phyloP scores from a whole-genome alignment of 2,113 vertebrate species.

The Monarcha castaneiventris region DNA sequence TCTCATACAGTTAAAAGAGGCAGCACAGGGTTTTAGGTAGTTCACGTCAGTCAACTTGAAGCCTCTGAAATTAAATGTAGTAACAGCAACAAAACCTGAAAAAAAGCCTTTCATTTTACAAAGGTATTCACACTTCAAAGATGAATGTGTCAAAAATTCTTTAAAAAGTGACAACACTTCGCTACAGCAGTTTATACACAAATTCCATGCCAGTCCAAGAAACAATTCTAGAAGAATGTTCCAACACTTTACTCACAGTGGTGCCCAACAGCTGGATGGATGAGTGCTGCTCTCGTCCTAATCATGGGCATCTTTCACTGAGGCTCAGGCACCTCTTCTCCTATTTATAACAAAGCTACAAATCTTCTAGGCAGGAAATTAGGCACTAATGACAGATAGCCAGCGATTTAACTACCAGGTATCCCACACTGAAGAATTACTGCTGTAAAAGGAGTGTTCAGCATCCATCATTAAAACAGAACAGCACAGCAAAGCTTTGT shows the following conservation, averaged over 20 bases:
- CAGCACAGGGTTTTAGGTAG: background rate
- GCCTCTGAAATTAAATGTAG: background rate
- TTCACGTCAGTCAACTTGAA: background rate
- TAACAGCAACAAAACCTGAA: slow-evolving; percentile 24
- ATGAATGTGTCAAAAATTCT: background rate
- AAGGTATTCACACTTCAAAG: slow-evolving; percentile 22
- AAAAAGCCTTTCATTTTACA: background rate
- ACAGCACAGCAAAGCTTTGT: background rate
- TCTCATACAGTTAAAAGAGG: background rate
- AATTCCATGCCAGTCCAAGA: background rate
- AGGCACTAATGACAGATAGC: slow-evolving; percentile 20
- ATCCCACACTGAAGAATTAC: background rate
- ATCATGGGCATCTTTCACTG: background rate
- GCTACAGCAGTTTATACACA: background rate
- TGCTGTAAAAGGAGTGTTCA: background rate
- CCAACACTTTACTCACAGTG: background rate
- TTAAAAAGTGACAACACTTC: background rate
- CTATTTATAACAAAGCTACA: slow-evolving; percentile 20
- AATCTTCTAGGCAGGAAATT: background rate
- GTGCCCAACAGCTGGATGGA: background rate
- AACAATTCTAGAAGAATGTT: background rate
- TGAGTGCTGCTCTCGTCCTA: background rate
- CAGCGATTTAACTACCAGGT: background rate
- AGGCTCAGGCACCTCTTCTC: background rate
- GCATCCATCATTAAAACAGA: background rate